Percentiles rank a stretch among this genome's conserved stretches.
phyloP scores from a whole-genome alignment of 1,140 invertebrate species.

The Conus ventricosus region DNA sequence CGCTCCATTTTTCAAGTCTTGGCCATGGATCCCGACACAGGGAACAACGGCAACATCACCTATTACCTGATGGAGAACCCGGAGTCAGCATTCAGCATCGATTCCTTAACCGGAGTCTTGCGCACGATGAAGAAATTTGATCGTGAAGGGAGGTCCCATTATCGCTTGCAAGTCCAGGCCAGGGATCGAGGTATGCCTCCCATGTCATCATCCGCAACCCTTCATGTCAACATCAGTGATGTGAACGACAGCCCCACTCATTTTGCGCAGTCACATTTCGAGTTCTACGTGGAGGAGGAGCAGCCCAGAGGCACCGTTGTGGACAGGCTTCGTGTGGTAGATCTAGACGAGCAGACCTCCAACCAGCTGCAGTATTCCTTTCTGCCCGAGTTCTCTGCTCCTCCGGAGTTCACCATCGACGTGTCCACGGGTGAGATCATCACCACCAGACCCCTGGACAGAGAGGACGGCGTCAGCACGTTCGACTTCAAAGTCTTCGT shows the following conservation, averaged over 20 bases:
- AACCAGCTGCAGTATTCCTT: constrained; percentile 58
- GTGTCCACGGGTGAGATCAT: constrained; percentile 87
- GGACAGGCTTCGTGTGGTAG: constrained; percentile 39
- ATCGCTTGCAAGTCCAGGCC: constrained; percentile 58
- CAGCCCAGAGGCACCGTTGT: constrained; percentile 28
- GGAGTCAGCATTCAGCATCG: constrained; percentile 74
- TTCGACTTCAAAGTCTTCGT: constrained; percentile 92
- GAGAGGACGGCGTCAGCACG: constrained; percentile 87
- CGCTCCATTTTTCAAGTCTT: constrained; percentile 87
- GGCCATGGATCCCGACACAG: constrained; percentile 76
- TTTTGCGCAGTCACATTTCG: constrained; percentile 43
- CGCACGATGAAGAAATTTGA: constrained; percentile 54
- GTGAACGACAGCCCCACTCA: constrained; percentile 50
- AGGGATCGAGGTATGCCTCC: constrained; percentile 53
- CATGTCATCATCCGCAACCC: constrained; percentile 75
- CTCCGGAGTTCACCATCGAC: constrained; percentile 84
- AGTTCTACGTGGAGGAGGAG: constrained; percentile 48
- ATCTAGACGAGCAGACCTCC: constrained; percentile 35
- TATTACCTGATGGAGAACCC: constrained; percentile 85
- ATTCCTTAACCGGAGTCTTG: constrained; percentile 56
- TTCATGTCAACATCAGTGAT: constrained; percentile 43
- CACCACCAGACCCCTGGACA: constrained; percentile 83
- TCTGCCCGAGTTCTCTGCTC: constrained; percentile 55
- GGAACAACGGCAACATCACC: constrained; percentile 62
- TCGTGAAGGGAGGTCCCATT: constrained; percentile 53